Percentiles rank a stretch among this genome's conserved stretches.
These are phyloP conservation scores for Catharus minimus DNA, from an alignment of 2,113 vertebrate genomes.

Conservation along the genomic window DNA sequence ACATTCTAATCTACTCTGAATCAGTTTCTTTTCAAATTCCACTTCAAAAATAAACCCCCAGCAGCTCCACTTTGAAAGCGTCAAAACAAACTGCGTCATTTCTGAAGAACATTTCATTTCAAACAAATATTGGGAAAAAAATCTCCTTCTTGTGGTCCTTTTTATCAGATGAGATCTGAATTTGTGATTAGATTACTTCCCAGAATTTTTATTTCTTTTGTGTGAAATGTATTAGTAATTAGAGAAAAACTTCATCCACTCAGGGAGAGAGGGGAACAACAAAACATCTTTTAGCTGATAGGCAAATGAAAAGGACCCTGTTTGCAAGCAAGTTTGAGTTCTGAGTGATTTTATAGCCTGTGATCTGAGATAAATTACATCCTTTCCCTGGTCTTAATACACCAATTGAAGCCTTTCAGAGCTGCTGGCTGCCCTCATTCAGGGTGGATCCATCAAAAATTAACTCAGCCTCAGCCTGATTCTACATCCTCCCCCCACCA, in stretches of 20 bases:
- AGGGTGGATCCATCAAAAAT: not conserved
- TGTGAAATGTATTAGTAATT: constrained; percentile 8
- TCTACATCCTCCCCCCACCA: fast-evolving
- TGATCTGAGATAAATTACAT: not conserved
- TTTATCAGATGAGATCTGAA: constrained; percentile 59
- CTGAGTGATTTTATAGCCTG: not conserved
- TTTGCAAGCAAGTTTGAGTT: not conserved
- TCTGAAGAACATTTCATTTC: not conserved
- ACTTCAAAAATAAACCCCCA: not conserved
- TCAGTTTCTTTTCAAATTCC: not conserved
- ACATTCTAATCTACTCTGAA: not conserved
- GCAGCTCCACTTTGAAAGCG: not conserved
- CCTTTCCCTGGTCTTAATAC: not conserved
- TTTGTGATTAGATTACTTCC: constrained; percentile 51
- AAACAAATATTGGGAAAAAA: not conserved
- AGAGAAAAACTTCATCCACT: not conserved
- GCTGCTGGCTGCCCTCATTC: not conserved
- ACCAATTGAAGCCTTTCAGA: not conserved
- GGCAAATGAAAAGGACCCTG: not conserved
- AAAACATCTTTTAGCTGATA: not conserved
- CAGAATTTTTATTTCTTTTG: not conserved
- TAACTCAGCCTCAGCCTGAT: not conserved
- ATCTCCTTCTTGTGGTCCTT: constrained; percentile 24
- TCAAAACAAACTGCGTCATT: not conserved
- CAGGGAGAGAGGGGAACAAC: fast-evolving